These are phyloP conservation scores for Eonycteris spelaea DNA, from an alignment of 2,113 vertebrate species.

Conservation along the genomic window DNA sequence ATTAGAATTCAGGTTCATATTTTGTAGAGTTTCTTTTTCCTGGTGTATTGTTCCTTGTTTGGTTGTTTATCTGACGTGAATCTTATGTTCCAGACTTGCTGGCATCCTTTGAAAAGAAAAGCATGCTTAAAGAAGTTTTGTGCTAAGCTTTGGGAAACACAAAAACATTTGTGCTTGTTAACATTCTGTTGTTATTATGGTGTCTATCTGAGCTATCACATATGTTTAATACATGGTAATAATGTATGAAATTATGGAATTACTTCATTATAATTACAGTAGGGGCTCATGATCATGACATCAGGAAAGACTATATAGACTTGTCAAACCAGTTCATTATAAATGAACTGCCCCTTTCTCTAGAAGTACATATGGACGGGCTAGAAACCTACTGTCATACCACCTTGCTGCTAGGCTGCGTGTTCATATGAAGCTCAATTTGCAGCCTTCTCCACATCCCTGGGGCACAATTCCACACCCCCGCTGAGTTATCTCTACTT, in stretches of 20 bases:
- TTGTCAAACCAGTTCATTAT: slow-evolving; percentile 31
- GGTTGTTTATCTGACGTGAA: slow-evolving; percentile 32
- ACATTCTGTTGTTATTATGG: slow-evolving; percentile 42
- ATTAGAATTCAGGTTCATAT: background rate
- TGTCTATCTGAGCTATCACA: slow-evolving; percentile 21
- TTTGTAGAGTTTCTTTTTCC: background rate
- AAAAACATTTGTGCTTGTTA: slow-evolving; percentile 40
- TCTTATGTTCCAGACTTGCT: slow-evolving; percentile 16
- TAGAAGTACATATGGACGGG: background rate
- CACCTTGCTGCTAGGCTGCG: slow-evolving; percentile 36
- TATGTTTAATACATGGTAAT: slow-evolving; percentile 60
- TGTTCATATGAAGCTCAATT: slow-evolving; percentile 41
- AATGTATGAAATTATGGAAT: slow-evolving; percentile 20
- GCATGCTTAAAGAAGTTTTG: slow-evolving; percentile 22
- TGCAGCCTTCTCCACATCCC: slow-evolving; percentile 32
- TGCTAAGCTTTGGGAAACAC: slow-evolving; percentile 24
- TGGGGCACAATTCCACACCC: slow-evolving; percentile 39
- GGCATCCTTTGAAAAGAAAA: slow-evolving; percentile 43
- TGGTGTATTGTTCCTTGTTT: background rate
- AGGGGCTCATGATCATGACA: background rate
- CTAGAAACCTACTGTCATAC: background rate
- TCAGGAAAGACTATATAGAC: background rate
- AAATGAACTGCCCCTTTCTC: slow-evolving; percentile 44
- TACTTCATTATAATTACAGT: slow-evolving; percentile 35
- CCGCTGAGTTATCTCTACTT: slow-evolving; percentile 23